A percentile compares a stretch with the other conserved stretches of the same genome.
phyloP scores from a whole-genome alignment of 2,113 vertebrate species.

The Rhea pennata region DNA sequence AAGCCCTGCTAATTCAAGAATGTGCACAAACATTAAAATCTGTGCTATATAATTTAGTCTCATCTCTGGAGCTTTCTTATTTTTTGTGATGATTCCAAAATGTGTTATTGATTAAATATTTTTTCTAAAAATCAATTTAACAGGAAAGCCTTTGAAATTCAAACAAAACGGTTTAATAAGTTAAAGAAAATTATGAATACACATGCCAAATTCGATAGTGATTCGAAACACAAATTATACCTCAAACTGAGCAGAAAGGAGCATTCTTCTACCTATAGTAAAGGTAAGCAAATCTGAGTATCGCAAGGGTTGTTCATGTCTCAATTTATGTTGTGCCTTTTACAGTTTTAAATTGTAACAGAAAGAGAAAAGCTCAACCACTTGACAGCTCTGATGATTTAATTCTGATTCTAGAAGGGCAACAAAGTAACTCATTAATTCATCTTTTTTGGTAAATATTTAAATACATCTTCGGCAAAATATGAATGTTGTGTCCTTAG shows the following conservation, averaged over 20 bases:
- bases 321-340: background rate
- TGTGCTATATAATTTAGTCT: background rate
- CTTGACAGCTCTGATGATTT: background rate
- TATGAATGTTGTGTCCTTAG: background rate
- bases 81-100: background rate
- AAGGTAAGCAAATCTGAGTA: slow-evolving; percentile 64
- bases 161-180: slow-evolving; percentile 68
- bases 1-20: background rate
- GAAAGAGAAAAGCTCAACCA: background rate
- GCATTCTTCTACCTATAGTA: slow-evolving; percentile 77
- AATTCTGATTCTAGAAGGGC: background rate
- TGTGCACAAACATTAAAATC: background rate
- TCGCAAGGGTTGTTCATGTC: background rate
- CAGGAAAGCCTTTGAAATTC: slow-evolving; percentile 78
- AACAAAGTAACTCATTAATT: background rate
- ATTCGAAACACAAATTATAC: slow-evolving; percentile 77
- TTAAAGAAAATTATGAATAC: slow-evolving; percentile 65
- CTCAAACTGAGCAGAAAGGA: slow-evolving; percentile 81
- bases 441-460: background rate
- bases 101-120: fast-evolving
- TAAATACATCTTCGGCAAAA: background rate
- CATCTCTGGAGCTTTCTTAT: background rate
- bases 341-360: background rate
- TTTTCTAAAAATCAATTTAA: background rate
- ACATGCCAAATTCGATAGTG: slow-evolving; percentile 53